Conservation (phyloP, 2,113 vertebrate species). For the Pyrgilauda ruficollis region DNA sequence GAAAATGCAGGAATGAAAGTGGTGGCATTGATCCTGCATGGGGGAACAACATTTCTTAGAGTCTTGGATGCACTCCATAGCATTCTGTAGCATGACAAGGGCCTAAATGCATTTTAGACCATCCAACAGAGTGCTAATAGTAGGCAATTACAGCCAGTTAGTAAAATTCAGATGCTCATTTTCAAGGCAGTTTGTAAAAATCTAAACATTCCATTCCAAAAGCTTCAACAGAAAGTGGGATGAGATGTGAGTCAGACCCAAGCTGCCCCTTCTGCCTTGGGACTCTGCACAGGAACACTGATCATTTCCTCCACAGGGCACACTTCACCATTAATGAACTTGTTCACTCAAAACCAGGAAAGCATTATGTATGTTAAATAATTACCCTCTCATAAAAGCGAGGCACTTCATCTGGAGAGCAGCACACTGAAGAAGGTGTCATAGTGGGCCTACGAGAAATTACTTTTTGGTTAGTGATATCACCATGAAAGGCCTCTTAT, state of each 20-base stretch:
- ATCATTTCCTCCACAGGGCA: neutral
- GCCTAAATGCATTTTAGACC: neutral
- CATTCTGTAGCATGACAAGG: neutral
- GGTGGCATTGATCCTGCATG: neutral
- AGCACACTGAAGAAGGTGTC: neutral
- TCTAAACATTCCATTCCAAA: neutral
- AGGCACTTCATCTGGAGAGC: neutral
- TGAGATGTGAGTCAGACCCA: neutral
- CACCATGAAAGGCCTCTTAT: neutral
- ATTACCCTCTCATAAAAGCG: neutral
- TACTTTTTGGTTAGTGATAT: neutral
- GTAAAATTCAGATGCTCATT: neutral
- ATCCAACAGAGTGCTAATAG: neutral
- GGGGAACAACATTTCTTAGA: neutral
- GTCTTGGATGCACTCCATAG: neutral
- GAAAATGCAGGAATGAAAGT: neutral
- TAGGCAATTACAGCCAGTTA: neutral
- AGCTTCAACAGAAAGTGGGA: neutral
- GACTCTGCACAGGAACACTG: neutral
- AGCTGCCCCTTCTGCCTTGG: neutral
- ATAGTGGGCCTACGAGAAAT: neutral
- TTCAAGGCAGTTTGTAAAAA: neutral
- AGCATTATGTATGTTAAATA: constrained; percentile 13
- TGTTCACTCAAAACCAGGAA: neutral
- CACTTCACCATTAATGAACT: neutral